These are phyloP conservation scores for Oegoconia quadripuncta DNA, from an alignment of 2,888 invertebrate species.

Conservation along the genomic window DNA sequence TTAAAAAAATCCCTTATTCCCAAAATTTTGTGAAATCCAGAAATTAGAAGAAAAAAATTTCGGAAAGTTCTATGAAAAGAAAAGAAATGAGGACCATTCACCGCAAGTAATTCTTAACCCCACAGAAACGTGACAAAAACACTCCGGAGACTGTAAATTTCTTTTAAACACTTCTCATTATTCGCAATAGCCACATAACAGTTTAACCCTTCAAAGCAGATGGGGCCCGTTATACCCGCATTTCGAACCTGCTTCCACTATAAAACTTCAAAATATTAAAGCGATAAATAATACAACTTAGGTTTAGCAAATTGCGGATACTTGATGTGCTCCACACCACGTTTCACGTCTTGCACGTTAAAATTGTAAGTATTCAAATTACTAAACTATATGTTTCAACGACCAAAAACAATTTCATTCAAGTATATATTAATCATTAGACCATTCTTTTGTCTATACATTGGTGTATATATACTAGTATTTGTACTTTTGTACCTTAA, in stretches of 20 bases:
- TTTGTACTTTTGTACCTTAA: too few species aligned
- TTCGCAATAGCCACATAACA: constrained; percentile 68
- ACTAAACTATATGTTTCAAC: too few species aligned
- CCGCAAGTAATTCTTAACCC: constrained; percentile 45
- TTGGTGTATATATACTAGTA: too few species aligned
- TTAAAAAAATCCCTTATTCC: too few species aligned
- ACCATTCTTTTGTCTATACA: too few species aligned
- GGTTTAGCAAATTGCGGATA: too few species aligned
- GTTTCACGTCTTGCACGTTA: too few species aligned
- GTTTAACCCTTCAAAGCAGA: constrained; percentile 69
- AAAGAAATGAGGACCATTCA: too few species aligned
- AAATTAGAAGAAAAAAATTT: constrained; percentile 13
- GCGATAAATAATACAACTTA: not conserved
- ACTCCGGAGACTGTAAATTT: constrained; percentile 60
- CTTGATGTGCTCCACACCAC: too few species aligned
- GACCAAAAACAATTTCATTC: too few species aligned
- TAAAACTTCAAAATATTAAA: constrained; percentile 15
- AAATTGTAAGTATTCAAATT: too few species aligned
- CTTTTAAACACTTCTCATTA: constrained; percentile 70
- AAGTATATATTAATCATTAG: too few species aligned
- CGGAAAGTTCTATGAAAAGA: constrained; percentile 7
- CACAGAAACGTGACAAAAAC: constrained; percentile 30
- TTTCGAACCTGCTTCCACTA: constrained; percentile 21
- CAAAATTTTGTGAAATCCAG: constrained; percentile 13
- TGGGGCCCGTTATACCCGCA: constrained; percentile 47